These are phyloP conservation scores for Hippocampus kuda DNA, from an alignment of 2,797 vertebrate species.

Conservation along the genomic window DNA sequence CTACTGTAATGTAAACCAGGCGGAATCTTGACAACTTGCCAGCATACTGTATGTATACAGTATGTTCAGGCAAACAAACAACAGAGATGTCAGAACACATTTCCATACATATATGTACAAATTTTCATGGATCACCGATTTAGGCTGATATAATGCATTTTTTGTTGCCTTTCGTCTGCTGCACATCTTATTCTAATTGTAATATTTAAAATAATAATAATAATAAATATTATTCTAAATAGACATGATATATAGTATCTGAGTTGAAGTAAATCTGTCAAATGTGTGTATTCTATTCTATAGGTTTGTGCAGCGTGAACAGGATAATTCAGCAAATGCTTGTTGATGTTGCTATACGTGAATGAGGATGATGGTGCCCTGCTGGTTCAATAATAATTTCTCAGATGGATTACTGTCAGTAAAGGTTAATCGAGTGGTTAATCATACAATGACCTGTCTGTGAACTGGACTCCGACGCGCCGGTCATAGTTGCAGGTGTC, in stretches of 20 bases:
- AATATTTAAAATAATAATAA: no score
- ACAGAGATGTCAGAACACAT: not conserved
- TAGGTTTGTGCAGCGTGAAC: not conserved
- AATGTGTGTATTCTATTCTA: not conserved
- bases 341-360: not conserved
- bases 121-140: not conserved
- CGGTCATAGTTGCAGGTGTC: not conserved
- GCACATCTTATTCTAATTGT: no score
- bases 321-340: not conserved
- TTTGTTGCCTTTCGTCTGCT: no score
- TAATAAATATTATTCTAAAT: no score
- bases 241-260: no score
- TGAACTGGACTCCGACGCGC: not conserved
- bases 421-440: slow-evolving; percentile 8
- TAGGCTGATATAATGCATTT: not conserved
- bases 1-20: not conserved
- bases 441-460: slow-evolving; percentile 3
- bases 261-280: no score
- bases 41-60: not conserved
- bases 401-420: slow-evolving; percentile 1
- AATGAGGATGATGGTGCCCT: not conserved
- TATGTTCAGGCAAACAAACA: not conserved
- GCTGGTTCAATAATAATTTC: slow-evolving; percentile 1
- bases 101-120: not conserved
- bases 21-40: not conserved